These are phyloP conservation scores for Ophion ventricosus DNA, from an alignment of 2,888 invertebrate species.

Conservation along the genomic window DNA sequence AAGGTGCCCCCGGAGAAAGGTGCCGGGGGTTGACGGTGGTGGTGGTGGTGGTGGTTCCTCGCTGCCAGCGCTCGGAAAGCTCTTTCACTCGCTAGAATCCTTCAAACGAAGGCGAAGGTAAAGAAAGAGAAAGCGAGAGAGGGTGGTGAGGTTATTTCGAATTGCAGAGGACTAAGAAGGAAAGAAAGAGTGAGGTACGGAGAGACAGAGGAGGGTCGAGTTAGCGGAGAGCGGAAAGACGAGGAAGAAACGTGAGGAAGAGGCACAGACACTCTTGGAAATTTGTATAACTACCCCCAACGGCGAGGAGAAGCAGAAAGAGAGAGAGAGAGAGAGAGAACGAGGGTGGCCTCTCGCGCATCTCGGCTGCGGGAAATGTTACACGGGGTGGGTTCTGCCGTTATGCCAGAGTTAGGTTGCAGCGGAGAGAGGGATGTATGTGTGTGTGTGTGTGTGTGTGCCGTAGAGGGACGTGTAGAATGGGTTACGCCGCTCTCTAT, in stretches of 20 bases:
- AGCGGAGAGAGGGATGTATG: slow-evolving; percentile 49
- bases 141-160: slow-evolving; percentile 58
- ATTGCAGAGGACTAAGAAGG: slow-evolving; percentile 64
- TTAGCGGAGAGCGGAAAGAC: slow-evolving; percentile 22
- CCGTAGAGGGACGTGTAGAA: slow-evolving; percentile 49
- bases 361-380: slow-evolving; percentile 52
- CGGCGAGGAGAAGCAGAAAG: slow-evolving; percentile 71
- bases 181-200: slow-evolving; percentile 38
- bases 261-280: slow-evolving; percentile 82
- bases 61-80: slow-evolving; percentile 65
- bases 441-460: slow-evolving; percentile 20
- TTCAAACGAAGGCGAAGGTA: slow-evolving; percentile 62
- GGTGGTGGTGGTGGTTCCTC: slow-evolving; percentile 38
- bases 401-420: slow-evolving; percentile 19
- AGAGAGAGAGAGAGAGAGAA: slow-evolving; percentile 52
- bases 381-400: slow-evolving; percentile 34
- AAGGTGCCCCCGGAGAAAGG: slow-evolving; percentile 76
- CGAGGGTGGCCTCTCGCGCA: slow-evolving; percentile 39
- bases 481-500: slow-evolving; percentile 50
- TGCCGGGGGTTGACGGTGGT: slow-evolving; percentile 57
- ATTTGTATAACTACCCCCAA: slow-evolving; percentile 83
- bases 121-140: slow-evolving; percentile 48
- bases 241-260: slow-evolving; percentile 68
- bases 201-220: slow-evolving; percentile 28
- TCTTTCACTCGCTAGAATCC: slow-evolving; percentile 52